These are phyloP conservation scores for Drosophila aff. DNA, from an alignment of 1,140 invertebrate genomes.

Conservation along the genomic window DNA sequence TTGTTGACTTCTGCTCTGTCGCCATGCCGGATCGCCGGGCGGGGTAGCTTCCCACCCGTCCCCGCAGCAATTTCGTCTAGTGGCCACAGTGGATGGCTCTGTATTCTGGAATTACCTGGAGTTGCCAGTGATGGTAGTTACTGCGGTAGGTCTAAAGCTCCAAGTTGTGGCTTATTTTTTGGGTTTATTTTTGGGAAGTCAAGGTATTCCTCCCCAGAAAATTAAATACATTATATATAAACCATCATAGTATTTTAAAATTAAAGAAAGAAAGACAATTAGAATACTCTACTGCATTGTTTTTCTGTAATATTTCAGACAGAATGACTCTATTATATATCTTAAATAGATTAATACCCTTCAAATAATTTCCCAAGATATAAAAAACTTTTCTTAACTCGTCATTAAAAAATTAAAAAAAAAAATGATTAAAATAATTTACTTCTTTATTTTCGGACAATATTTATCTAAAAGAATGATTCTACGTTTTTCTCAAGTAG, in stretches of 20 bases:
- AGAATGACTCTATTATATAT: too few species aligned
- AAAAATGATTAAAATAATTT: neutral
- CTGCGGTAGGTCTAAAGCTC: neutral
- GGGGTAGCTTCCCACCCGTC: neutral
- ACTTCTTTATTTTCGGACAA: neutral
- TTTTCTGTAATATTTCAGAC: too few species aligned
- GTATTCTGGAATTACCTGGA: neutral
- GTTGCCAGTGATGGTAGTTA: neutral
- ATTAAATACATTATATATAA: too few species aligned
- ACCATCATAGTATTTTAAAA: too few species aligned
- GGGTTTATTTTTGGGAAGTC: neutral
- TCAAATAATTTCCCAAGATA: too few species aligned
- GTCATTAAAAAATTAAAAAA: too few species aligned
- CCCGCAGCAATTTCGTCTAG: neutral
- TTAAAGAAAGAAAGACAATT: too few species aligned
- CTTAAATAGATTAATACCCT: too few species aligned
- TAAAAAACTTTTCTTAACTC: too few species aligned
- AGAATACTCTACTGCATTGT: too few species aligned
- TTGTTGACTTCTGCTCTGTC: slow-evolving; percentile 65
- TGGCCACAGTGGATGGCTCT: slow-evolving; percentile 7
- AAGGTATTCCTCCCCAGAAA: too few species aligned
- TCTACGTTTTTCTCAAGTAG: too few species aligned
- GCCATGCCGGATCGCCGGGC: slow-evolving; percentile 24
- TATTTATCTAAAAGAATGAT: neutral
- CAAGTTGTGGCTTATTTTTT: neutral